Evolutionary conservation across 2,888 invertebrate genomes (phyloP).

Genomic region (Drosophila meridionalis): DNA sequence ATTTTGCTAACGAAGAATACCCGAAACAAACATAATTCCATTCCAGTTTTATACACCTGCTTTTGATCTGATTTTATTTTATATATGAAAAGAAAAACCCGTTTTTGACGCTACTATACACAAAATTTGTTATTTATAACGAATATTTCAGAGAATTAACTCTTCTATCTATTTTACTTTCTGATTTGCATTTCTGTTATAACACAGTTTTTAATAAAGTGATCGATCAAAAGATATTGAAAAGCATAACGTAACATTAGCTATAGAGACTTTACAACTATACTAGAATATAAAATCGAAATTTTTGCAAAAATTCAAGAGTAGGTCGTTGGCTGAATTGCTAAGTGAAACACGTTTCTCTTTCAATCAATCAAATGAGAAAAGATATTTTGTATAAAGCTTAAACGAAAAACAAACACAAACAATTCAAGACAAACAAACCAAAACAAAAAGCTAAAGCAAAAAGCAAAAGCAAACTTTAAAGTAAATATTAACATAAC

Average conservation of each 20-base stretch:
- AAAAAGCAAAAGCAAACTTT: slow-evolving; percentile 24
- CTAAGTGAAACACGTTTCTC: slow-evolving; percentile 57
- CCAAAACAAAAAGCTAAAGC: slow-evolving; percentile 17
- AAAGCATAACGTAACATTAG: slow-evolving; percentile 60
- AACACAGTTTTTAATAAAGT: slow-evolving; percentile 55
- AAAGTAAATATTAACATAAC: slow-evolving; percentile 31
- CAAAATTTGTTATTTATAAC: slow-evolving; percentile 38
- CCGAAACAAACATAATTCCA: slow-evolving; percentile 25
- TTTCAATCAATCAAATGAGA: slow-evolving; percentile 26
- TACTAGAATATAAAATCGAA: slow-evolving; percentile 38
- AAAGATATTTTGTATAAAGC: slow-evolving; percentile 70
- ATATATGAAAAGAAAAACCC: neutral
- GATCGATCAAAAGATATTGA: slow-evolving; percentile 72
- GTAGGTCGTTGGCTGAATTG: slow-evolving; percentile 44
- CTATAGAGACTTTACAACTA: slow-evolving; percentile 47
- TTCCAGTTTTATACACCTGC: slow-evolving; percentile 12
- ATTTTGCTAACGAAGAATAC: neutral
- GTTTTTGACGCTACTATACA: slow-evolving; percentile 4
- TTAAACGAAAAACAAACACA: slow-evolving; percentile 36
- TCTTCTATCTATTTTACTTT: neutral
- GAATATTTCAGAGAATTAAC: slow-evolving; percentile 6
- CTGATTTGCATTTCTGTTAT: slow-evolving; percentile 25
- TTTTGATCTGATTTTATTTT: neutral
- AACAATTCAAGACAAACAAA: slow-evolving; percentile 20
- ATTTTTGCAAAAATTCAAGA: slow-evolving; percentile 51